Evolutionary conservation across 2,888 invertebrate species (phyloP), one percentile per base, ranked within the genome.

Genomic region (Pollenia amentaria): DNA sequence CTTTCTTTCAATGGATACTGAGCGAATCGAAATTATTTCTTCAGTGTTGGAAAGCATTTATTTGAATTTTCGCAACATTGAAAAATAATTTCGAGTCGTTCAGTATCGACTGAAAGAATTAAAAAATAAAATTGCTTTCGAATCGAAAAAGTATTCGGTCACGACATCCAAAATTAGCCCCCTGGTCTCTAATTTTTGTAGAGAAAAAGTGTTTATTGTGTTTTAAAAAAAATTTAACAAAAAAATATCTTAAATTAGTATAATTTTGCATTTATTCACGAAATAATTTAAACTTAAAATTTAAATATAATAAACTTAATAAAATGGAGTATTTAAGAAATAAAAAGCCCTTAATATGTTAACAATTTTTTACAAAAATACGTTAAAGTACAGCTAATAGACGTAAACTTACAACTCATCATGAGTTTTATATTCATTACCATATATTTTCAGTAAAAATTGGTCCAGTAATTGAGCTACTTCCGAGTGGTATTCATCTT

Each of bases 401-500:
- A 46, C 44, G 14, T 16, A 57, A 73, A 48, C 67, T 84, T 91
- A 92, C 38, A 92, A 89, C 70, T 92, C 92, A 16, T 90, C 90
- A 57, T 90, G 92, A 44, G 16, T 62, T 53, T 53, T 70, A 18
- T 69, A 6, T 2, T 18, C 46, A 2, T 60, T 46, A n/a, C 69
- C 69, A 55, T 70, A 65, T 2, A 60, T 18, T 42, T 51, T 60
- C 6, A n/a, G 44, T 29, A 76, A 42, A 21, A 92, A 72, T 64
- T 81, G 84, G 18, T 88, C 69, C 12, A 93, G 85, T 9, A 85
- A 81, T 65, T 91, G 89, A 0, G 92, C 90, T 10, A 93, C 89
- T 76, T 93, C 93, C 12, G 90, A 16, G 14, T 91, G 90, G 88
- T 92, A 93, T 78, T 93, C 93, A 62, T 93, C 90, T 57, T 89